Percentiles rank a stretch among this genome's conserved stretches.
Evolutionary conservation across 2,113 vertebrate genomes (phyloP).

Genomic region (Coptodon rendalli): DNA sequence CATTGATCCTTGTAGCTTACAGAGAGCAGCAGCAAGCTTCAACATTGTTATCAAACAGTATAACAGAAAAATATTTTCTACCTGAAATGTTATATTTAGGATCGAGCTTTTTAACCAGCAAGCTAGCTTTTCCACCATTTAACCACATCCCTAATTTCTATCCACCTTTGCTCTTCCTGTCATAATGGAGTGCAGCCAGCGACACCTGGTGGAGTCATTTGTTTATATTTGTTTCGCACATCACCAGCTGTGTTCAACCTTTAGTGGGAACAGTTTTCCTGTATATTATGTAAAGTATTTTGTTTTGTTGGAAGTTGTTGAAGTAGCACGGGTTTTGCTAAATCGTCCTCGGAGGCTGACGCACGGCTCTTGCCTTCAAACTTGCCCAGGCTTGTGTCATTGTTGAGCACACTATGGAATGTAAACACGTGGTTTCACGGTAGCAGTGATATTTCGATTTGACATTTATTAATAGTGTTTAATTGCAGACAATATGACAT

Average conservation of each 20-base stretch:
- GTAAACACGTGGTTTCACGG: neutral
- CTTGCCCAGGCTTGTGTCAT: neutral
- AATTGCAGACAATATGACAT: neutral
- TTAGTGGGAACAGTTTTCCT: neutral
- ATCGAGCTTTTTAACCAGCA: accelerated
- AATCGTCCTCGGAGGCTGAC: neutral
- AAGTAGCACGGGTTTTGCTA: neutral
- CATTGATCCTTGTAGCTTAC: neutral
- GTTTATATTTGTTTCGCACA: neutral
- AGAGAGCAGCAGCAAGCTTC: neutral
- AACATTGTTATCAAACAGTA: neutral
- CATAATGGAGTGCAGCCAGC: accelerated
- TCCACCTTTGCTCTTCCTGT: neutral
- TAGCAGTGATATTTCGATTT: neutral
- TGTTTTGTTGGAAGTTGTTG: neutral
- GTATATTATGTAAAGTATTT: neutral
- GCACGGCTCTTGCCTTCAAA: neutral
- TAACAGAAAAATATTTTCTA: neutral
- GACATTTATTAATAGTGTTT: neutral
- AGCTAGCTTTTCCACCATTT: neutral
- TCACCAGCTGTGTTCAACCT: neutral
- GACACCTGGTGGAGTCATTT: neutral
- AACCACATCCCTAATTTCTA: neutral
- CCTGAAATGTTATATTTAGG: neutral
- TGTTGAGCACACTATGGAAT: neutral